Base-by-base conservation (phyloP, 2,797 vertebrate species). In the Pipistrellus pygmaeus region DNA sequence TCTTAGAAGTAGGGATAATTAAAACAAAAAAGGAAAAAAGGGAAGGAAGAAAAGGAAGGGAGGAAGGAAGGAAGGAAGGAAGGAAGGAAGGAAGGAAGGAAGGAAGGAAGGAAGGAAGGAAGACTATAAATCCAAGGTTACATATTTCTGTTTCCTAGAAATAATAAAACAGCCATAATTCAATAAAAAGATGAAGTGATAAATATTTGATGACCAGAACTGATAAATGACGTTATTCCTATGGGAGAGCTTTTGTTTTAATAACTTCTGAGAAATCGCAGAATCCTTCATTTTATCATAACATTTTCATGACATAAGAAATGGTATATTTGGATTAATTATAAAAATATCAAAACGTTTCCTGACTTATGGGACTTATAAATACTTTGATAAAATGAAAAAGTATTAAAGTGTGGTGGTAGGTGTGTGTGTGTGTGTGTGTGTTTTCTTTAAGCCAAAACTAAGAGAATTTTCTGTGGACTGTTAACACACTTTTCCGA, bases 1-100 rank as follows among this genome's bases (percentile, higher is more conserved):
- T 96, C 93, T 93, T 35, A 94, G 94, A 95, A 90, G 72, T 95
- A 89, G 83, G 68, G 86, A 89, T 93, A 95, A 96, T 94, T 90
- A 87, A 94, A 91, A 88, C 62, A 41, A 81, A 88, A 85, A 84
- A 64, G 0, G 88, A 80, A 86, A 41, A 75, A 81, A 73, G 20
- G 30, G 11, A 21, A 27, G 4, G 6, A 15, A 17, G 6, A 3
- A 23, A 8, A 9, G 13, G 69, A 15, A 9, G 6, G 10, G 25
- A 7, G 30, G 41, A 8, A 9, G 13, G 69, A 3, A 25, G 3
- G 20, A 3, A 41, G 12, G 35, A 6, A 25, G 9, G 32, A 12
- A 25, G 18, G 38, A 7, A 14, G 20, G 18, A 35, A 20, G 30
- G 15, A 4, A 20, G 18, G n/a, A 4, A 32, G 14, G n/a, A 10